Percentiles rank a stretch among this genome's conserved stretches.
phyloP scores from a whole-genome alignment of 2,113 vertebrate species.

The Caloenas nicobarica region DNA sequence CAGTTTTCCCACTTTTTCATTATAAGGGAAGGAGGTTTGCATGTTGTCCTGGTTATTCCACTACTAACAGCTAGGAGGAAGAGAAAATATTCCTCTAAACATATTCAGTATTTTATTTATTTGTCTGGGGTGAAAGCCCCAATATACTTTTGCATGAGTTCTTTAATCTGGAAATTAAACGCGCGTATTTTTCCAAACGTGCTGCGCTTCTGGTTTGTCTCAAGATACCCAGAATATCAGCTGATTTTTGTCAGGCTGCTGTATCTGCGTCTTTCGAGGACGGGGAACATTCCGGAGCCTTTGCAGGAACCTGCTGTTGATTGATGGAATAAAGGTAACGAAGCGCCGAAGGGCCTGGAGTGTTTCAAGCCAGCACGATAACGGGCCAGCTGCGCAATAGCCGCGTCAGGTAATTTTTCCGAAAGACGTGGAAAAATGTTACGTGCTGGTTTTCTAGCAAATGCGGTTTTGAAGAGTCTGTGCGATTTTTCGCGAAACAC shows the following conservation, averaged over 20 bases:
- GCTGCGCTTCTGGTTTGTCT: neutral
- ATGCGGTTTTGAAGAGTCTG: neutral
- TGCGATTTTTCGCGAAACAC: neutral
- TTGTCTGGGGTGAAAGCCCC: neutral
- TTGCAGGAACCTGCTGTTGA: neutral
- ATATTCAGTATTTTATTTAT: fast-evolving
- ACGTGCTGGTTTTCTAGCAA: neutral
- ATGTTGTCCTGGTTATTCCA: neutral
- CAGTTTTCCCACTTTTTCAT: neutral
- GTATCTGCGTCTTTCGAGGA: neutral
- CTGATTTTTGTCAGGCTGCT: neutral
- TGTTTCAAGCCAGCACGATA: neutral
- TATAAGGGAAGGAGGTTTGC: neutral
- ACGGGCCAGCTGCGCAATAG: neutral
- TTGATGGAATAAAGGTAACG: neutral
- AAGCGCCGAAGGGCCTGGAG: neutral
- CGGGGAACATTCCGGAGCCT: slow-evolving; percentile 3
- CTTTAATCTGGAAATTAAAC: neutral
- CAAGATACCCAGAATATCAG: neutral
- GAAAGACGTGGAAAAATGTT: neutral
- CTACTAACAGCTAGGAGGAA: neutral
- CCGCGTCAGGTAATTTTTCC: neutral
- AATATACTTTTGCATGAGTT: fast-evolving
- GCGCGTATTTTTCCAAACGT: neutral
- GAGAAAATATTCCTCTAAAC: neutral